These are phyloP conservation scores for Drosophila navojoa DNA, from an alignment of 1,140 invertebrate species.

Conservation along the genomic window DNA sequence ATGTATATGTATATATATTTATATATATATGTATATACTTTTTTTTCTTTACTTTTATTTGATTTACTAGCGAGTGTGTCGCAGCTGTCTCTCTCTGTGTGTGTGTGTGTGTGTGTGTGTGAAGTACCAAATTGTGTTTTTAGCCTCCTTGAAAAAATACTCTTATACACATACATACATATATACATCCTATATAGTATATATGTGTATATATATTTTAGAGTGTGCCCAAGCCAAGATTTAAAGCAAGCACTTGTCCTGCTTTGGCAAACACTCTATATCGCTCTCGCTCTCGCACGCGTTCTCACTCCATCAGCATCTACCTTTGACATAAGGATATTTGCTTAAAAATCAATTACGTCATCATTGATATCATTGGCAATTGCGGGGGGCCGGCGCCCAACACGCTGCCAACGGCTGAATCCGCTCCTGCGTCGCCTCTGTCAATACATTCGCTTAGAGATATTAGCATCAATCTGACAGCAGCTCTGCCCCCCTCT, in stretches of 20 bases:
- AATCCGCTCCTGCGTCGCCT: slow-evolving; percentile 6
- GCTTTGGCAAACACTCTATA: slow-evolving; percentile 51
- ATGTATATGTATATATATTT: too few species aligned
- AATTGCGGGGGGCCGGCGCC: slow-evolving; percentile 58
- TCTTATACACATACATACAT: background rate
- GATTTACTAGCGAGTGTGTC: slow-evolving; percentile 47
- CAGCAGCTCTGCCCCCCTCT: slow-evolving; percentile 7
- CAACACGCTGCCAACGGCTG: slow-evolving; percentile 4
- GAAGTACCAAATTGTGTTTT: slow-evolving; percentile 1
- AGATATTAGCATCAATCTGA: slow-evolving; percentile 72
- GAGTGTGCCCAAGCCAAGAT: slow-evolving; percentile 48
- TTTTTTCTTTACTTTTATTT: slow-evolving; percentile 58
- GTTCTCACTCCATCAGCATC: too few species aligned
- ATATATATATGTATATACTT: slow-evolving; percentile 7
- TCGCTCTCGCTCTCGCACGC: slow-evolving; percentile 13
- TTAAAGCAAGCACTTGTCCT: slow-evolving; percentile 67
- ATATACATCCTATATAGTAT: too few species aligned
- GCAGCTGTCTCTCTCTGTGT: slow-evolving; percentile 1
- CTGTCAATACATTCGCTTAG: slow-evolving; percentile 64
- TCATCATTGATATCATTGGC: slow-evolving; percentile 77
- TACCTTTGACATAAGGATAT: slow-evolving; percentile 28
- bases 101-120: slow-evolving; percentile 13
- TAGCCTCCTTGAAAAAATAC: too few species aligned
- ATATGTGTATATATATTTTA: background rate
- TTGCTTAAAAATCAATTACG: slow-evolving; percentile 83